phyloP scores from a whole-genome alignment of 2,888 invertebrate species.

The Scaptomyza reducta region DNA sequence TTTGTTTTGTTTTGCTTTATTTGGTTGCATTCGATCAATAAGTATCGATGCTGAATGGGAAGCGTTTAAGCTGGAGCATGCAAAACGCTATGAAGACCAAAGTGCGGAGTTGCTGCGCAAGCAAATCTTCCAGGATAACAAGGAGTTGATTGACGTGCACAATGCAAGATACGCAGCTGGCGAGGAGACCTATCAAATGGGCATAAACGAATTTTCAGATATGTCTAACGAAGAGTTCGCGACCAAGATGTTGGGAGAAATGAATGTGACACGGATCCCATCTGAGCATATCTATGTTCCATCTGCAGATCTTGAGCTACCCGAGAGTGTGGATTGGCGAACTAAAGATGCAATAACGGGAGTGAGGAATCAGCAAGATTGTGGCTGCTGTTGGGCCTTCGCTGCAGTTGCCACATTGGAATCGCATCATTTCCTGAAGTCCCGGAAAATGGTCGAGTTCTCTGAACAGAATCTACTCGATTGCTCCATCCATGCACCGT shows the following conservation, averaged over 20 bases:
- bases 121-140: constrained; percentile 33
- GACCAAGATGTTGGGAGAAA: neutral
- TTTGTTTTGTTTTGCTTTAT: neutral
- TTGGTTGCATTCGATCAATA: neutral
- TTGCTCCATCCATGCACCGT: constrained; percentile 93
- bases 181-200: constrained; percentile 26
- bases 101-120: constrained; percentile 24
- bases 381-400: constrained; percentile 98
- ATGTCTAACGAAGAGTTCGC: constrained; percentile 19
- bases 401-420: constrained; percentile 96
- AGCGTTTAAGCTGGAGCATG: constrained; percentile 17
- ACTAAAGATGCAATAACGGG: constrained; percentile 14
- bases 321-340: constrained; percentile 34
- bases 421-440: constrained; percentile 93
- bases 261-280: neutral
- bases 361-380: constrained; percentile 79
- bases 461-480: constrained; percentile 97
- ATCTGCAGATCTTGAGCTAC: constrained; percentile 1
- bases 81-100: constrained; percentile 2
- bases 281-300: constrained; percentile 11
- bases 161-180: constrained; percentile 24
- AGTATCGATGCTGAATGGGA: constrained; percentile 12
- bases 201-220: constrained; percentile 38
- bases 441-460: constrained; percentile 90
- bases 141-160: constrained; percentile 20